Evolutionary conservation across 2,888 invertebrate genomes (phyloP).

Genomic region (Aricia artaxerxes): DNA sequence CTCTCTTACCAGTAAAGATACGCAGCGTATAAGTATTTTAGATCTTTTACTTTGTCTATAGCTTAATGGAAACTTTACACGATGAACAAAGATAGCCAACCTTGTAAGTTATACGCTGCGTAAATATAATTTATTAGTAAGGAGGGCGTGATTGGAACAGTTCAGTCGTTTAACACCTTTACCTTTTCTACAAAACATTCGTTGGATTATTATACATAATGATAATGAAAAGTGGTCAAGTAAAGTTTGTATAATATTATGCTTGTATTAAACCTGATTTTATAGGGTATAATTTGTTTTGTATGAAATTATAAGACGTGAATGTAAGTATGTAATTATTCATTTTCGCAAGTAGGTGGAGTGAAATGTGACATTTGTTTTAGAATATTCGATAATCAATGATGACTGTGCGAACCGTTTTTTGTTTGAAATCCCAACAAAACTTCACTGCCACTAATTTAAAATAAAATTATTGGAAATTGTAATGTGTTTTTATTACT

Average conservation of each 20-base stretch:
- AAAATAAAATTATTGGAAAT: conserved; percentile 80
- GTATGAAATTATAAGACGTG: conserved; percentile 9
- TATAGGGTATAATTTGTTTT: conserved; percentile 23
- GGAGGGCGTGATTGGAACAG: not conserved
- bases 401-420: conserved; percentile 61
- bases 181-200: conserved; percentile 2
- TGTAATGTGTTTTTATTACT: conserved; percentile 19
- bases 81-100: not conserved
- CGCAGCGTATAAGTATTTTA: no score
- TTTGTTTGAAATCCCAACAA: conserved; percentile 66
- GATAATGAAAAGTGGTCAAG: conserved; percentile 1
- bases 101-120: not conserved
- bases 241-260: conserved; percentile 15
- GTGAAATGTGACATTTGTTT: conserved; percentile 34
- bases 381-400: conserved; percentile 34
- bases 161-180: not conserved
- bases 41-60: no score
- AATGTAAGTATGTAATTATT: conserved; percentile 8
- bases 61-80: not conserved
- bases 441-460: conserved; percentile 81
- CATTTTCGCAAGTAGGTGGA: conserved; percentile 26
- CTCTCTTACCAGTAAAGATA: not conserved
- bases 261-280: conserved; percentile 9
- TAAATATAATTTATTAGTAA: not conserved
- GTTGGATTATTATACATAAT: conserved; percentile 3